Evolutionary conservation across 2,113 vertebrate genomes (phyloP).

Genomic region (Bostrychus sinensis): DNA sequence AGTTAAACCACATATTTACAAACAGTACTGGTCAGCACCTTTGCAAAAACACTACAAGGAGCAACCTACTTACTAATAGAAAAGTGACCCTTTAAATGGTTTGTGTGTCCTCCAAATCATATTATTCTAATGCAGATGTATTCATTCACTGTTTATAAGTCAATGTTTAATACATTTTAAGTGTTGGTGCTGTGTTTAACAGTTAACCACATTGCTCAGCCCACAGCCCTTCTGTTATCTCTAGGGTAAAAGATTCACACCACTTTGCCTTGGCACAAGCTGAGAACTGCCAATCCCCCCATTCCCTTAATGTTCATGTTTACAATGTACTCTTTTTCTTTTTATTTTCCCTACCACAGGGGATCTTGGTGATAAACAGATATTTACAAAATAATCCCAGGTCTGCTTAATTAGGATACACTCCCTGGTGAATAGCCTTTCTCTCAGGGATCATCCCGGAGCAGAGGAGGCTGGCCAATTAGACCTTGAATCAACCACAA

Average conservation of each 20-base stretch:
- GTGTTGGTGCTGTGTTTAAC: background rate
- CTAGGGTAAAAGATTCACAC: conserved; percentile 42
- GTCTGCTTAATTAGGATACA: conserved; percentile 75
- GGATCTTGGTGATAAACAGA: conserved; percentile 73
- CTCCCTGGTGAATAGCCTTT: conserved; percentile 57
- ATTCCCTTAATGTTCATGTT: conserved; percentile 73
- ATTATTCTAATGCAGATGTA: background rate
- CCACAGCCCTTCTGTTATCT: conserved; percentile 24
- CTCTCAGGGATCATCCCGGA: conserved; percentile 56
- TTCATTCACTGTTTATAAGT: background rate
- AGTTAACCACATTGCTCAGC: conserved; percentile 19
- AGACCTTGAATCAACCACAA: conserved; percentile 33
- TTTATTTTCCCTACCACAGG: conserved; percentile 27
- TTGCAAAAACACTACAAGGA: background rate
- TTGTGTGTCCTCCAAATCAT: background rate
- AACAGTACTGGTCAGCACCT: too few species aligned
- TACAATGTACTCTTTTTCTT: conserved; percentile 70
- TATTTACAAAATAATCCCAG: conserved; percentile 85
- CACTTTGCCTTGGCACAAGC: conserved; percentile 38
- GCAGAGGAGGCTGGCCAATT: conserved; percentile 60
- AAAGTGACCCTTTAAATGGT: background rate
- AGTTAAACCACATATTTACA: conserved; percentile 7
- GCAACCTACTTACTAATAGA: conserved; percentile 14
- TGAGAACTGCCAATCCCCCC: conserved; percentile 44
- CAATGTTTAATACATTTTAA: background rate